Conservation (phyloP, 2,888 invertebrate species). For the Apamea monoglypha region DNA sequence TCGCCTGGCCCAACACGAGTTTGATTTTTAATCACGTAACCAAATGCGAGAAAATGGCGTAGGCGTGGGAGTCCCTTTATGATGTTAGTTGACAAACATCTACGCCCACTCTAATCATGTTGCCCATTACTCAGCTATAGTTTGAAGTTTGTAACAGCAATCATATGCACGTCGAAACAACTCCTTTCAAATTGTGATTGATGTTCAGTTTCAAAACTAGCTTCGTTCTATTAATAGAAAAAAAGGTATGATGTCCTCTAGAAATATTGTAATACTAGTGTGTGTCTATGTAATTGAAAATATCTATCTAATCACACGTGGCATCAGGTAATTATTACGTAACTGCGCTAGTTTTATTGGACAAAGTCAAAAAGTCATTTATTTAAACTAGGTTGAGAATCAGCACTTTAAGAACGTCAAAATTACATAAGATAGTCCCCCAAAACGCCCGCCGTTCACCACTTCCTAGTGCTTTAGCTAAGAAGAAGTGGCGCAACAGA, state of each 20-base stretch:
- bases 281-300: slow-evolving; percentile 9
- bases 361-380: neutral
- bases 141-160: slow-evolving; percentile 37
- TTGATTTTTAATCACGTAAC: slow-evolving; percentile 44
- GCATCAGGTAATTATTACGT: slow-evolving; percentile 10
- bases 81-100: slow-evolving; percentile 60
- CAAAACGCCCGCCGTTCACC: neutral
- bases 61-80: slow-evolving; percentile 37
- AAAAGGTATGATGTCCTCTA: slow-evolving; percentile 2
- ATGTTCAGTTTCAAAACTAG: slow-evolving; percentile 52
- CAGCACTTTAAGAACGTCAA: neutral
- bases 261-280: neutral
- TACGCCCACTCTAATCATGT: slow-evolving; percentile 50
- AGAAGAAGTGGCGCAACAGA: neutral
- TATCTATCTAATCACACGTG: slow-evolving; percentile 2
- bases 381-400: neutral
- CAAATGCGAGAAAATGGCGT: slow-evolving; percentile 27
- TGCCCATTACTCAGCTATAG: slow-evolving; percentile 36
- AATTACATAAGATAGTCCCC: neutral
- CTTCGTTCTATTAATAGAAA: slow-evolving; percentile 44
- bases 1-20: slow-evolving; percentile 29
- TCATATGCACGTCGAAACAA: slow-evolving; percentile 42
- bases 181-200: slow-evolving; percentile 42
- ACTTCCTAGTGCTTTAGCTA: neutral
- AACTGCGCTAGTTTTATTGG: neutral